phyloP scores from a whole-genome alignment of 2,113 vertebrate genomes.

The Spermophilus dauricus region DNA sequence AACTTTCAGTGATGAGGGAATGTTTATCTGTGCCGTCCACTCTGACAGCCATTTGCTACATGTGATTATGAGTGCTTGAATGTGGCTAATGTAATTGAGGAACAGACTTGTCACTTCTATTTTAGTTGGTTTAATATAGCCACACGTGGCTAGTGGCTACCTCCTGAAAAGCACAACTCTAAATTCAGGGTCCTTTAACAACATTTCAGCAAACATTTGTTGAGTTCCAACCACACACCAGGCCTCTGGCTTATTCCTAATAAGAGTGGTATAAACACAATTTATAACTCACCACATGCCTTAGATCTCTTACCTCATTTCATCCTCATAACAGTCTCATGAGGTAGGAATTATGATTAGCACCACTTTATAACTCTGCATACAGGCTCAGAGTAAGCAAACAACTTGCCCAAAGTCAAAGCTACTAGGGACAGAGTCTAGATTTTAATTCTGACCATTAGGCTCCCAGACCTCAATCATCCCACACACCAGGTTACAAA shows the following conservation, averaged over 20 bases:
- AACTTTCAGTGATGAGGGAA: neutral
- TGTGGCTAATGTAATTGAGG: neutral
- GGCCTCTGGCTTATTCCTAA: neutral
- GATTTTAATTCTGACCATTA: neutral
- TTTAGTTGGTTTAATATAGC: neutral
- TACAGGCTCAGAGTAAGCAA: neutral
- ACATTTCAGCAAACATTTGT: neutral
- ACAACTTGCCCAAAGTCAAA: slow-evolving; percentile 15
- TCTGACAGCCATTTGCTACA: neutral
- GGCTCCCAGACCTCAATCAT: neutral
- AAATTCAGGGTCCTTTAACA: neutral
- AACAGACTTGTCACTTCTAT: neutral
- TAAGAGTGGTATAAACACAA: neutral
- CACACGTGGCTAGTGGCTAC: neutral
- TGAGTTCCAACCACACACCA: neutral
- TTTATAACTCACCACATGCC: neutral
- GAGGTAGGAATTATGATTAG: neutral
- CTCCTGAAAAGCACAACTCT: neutral
- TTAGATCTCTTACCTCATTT: neutral
- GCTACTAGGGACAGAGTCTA: neutral
- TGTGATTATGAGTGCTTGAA: neutral
- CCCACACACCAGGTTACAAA: neutral
- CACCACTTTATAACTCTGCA: neutral
- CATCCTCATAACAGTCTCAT: neutral
- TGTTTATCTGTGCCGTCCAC: neutral